Base-by-base conservation (phyloP, 2,113 vertebrate species). In the Rhodinocichla rosea region DNA sequence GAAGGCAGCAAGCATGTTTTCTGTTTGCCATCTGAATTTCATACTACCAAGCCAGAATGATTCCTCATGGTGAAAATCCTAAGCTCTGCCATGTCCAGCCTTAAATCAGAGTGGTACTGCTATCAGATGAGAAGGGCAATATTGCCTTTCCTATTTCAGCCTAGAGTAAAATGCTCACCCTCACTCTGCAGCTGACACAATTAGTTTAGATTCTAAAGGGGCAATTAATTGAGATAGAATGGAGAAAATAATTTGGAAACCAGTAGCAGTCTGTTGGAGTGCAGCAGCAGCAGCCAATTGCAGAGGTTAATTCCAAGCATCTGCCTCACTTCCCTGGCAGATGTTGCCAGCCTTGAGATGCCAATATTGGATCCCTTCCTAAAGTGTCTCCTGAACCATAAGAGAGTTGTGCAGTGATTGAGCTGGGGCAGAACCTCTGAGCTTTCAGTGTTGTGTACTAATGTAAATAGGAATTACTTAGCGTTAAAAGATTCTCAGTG, bases 261-360 rank as follows among this genome's bases (percentile, higher is more conserved):
- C 20, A 37, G 49, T 17, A 64, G 67, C n/a, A 73, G 9, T 57
- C 37, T 69, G 40, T 32, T 15, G 4, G 56, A 70, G 32, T 40
- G 42, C 59, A 73, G 45, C 33, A 85, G 40, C 47, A 83, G 49
- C 44, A 73, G 57, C 3, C 0, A 5, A 35, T 55, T 0, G 0
- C n/a, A 77, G 64, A 8, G 3, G 37, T 83, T 65, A 73, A 56
- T 59, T 63, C 60, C 26, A 49, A 50, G 40, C 19, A 67, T 52
- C 39, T 78, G 42, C 52, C 35, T 84, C 3, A 2, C 42, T 94
- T 28, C 39, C 7, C 18, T n/a, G 28, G 57, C 33, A 73, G 33
- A 42, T 0, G 0, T 11, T 60, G 59, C 39, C 33, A 64, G 49
- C 33, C 49, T 75, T 71, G 21, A 79, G 53, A n/a, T 28, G 33